Conservation (phyloP, 2,888 invertebrate species). For the Acrobasis consociella region DNA sequence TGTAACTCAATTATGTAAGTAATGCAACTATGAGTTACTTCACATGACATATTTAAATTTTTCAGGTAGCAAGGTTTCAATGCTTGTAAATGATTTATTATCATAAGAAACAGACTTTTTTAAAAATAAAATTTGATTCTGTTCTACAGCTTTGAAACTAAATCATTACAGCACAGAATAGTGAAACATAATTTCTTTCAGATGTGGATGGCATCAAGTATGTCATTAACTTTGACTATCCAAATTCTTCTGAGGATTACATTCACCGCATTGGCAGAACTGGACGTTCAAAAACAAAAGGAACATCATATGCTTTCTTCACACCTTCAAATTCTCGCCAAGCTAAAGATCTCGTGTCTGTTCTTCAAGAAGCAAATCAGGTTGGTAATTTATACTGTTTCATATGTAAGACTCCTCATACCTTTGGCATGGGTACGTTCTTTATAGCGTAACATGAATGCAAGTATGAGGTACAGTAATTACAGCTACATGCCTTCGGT, state of each 20-base stretch:
- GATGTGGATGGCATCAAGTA: slow-evolving; percentile 98
- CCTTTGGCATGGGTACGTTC: slow-evolving; percentile 89
- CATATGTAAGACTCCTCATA: slow-evolving; percentile 80
- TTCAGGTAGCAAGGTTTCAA: slow-evolving; percentile 28
- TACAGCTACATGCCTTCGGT: slow-evolving; percentile 90
- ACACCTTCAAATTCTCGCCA: slow-evolving; percentile 94
- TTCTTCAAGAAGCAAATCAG: slow-evolving; percentile 95
- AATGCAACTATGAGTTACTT: slow-evolving; percentile 72
- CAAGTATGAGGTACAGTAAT: slow-evolving; percentile 87
- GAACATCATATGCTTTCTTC: slow-evolving; percentile 97
- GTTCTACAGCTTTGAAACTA: slow-evolving; percentile 38
- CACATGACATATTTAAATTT: slow-evolving; percentile 35
- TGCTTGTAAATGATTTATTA: slow-evolving; percentile 27
- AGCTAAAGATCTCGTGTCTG: slow-evolving; percentile 94
- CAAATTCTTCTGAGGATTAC: slow-evolving; percentile 97
- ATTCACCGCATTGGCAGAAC: slow-evolving; percentile 98
- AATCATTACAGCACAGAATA: slow-evolving; percentile 28
- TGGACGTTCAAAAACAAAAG: slow-evolving; percentile 92
- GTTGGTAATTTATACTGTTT: slow-evolving; percentile 58
- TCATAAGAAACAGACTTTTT: slow-evolving; percentile 37
- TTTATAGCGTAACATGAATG: slow-evolving; percentile 88
- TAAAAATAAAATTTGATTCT: slow-evolving; percentile 28
- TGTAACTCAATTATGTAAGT: slow-evolving; percentile 81
- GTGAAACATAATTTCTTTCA: slow-evolving; percentile 64
- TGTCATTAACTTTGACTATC: slow-evolving; percentile 98